phyloP scores from a whole-genome alignment of 2,888 invertebrate species.

The Sylvicola cinctus region DNA sequence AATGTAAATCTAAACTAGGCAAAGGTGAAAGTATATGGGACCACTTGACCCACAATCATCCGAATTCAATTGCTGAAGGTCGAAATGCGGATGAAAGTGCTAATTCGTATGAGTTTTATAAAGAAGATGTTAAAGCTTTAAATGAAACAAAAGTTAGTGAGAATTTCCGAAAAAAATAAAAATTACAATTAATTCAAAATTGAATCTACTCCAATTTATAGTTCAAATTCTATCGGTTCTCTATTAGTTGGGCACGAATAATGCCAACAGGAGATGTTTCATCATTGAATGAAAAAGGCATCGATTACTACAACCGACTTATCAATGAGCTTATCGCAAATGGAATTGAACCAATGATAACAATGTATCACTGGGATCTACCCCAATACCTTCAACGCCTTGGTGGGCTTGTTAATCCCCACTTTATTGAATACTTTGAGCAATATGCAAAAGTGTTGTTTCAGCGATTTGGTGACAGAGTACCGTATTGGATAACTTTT shows the following conservation, averaged over 20 bases:
- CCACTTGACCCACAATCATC: slow-evolving; percentile 17
- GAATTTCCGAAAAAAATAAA: too few relatives aligned
- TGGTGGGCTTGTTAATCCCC: slow-evolving; percentile 30
- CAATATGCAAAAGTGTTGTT: slow-evolving; percentile 25
- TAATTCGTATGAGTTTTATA: slow-evolving; percentile 36
- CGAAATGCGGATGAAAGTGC: slow-evolving; percentile 34
- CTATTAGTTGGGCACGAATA: slow-evolving; percentile 41
- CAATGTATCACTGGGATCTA: slow-evolving; percentile 33
- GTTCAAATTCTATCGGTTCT: slow-evolving; percentile 32
- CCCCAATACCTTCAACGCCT: slow-evolving; percentile 31
- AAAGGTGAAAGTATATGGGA: slow-evolving; percentile 33
- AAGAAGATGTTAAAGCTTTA: slow-evolving; percentile 32
- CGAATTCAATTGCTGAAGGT: slow-evolving; percentile 23
- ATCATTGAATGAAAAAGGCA: slow-evolving; percentile 34
- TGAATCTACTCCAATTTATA: too few relatives aligned
- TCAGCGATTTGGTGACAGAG: slow-evolving; percentile 8
- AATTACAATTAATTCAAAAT: too few relatives aligned
- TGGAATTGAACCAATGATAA: slow-evolving; percentile 37
- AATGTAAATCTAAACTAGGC: too few relatives aligned
- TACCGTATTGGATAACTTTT: slow-evolving; percentile 34
- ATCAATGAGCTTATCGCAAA: slow-evolving; percentile 37
- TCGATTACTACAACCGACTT: slow-evolving; percentile 40
- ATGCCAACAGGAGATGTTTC: slow-evolving; percentile 33
- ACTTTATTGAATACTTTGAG: slow-evolving; percentile 27
- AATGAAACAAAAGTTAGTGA: slow-evolving; percentile 30